Percentiles rank a stretch among this genome's conserved stretches.
Conservation (phyloP, 2,113 vertebrate genomes). For the Trinectes maculatus region DNA sequence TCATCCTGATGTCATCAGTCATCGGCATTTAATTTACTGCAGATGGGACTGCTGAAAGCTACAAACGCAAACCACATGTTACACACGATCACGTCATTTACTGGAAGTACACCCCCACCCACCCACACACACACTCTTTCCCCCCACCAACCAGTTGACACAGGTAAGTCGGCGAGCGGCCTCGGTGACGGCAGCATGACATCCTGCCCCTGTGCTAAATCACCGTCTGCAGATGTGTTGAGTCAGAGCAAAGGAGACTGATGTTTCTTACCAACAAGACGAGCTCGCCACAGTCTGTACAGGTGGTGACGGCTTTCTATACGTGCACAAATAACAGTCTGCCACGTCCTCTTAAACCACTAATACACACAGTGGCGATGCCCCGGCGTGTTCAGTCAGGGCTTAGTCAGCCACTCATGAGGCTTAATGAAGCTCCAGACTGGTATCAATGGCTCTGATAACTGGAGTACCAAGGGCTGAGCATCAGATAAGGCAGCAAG, state of each 20-base stretch:
- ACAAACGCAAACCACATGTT: conserved; percentile 59
- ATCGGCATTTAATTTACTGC: conserved; percentile 59
- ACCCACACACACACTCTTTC: not conserved
- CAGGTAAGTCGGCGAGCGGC: conserved; percentile 52
- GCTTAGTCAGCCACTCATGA: conserved; percentile 70
- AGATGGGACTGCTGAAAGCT: conserved; percentile 55
- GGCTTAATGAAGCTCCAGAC: conserved; percentile 68
- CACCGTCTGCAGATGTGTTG: conserved; percentile 14
- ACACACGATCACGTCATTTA: conserved; percentile 46
- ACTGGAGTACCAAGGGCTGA: conserved; percentile 66
- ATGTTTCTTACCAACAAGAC: conserved; percentile 46
- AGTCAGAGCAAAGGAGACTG: conserved; percentile 32
- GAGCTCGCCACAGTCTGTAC: conserved; percentile 12
- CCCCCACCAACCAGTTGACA: conserved; percentile 1
- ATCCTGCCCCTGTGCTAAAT: conserved; percentile 33
- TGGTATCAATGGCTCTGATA: conserved; percentile 70
- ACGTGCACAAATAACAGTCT: not conserved
- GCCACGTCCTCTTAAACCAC: conserved; percentile 9
- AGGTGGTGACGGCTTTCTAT: conserved; percentile 21
- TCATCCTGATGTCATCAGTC: conserved; percentile 70
- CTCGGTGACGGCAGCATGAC: conserved; percentile 54
- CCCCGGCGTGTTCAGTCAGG: conserved; percentile 54
- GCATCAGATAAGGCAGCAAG: conserved; percentile 68
- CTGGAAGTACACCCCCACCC: too few relatives aligned
- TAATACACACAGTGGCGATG: conserved; percentile 34